phyloP scores from a whole-genome alignment of 2,113 vertebrate genomes.

The Sorex fumeus region DNA sequence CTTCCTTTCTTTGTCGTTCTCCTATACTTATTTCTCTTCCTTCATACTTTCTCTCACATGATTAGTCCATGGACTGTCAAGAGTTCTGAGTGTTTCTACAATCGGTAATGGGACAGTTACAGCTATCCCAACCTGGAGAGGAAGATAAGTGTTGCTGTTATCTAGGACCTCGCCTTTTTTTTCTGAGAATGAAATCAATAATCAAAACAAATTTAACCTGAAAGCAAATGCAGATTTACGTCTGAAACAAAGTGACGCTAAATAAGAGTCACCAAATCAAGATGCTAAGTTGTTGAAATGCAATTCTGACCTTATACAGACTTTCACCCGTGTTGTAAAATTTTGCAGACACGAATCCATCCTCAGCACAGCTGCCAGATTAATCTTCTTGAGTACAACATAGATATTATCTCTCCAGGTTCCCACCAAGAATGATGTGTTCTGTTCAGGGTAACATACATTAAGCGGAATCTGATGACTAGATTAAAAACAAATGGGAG shows the following conservation, averaged over 20 bases:
- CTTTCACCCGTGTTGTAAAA: background rate
- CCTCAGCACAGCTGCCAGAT: background rate
- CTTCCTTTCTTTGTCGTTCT: background rate
- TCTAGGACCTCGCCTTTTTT: background rate
- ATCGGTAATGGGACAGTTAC: background rate
- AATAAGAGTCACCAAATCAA: background rate
- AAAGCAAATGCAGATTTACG: background rate
- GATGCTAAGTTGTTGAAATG: background rate
- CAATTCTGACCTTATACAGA: slow-evolving; percentile 19
- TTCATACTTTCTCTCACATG: background rate
- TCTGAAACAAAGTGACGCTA: background rate
- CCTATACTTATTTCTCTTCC: background rate
- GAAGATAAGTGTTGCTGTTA: too few species aligned
- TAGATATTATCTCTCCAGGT: background rate
- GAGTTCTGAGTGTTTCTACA: background rate
- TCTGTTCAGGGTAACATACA: background rate
- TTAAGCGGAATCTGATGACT: background rate
- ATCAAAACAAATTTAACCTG: background rate
- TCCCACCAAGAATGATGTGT: background rate
- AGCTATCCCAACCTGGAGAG: background rate
- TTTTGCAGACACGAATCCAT: background rate
- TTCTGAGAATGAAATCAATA: background rate
- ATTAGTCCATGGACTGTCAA: background rate
- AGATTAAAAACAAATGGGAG: slow-evolving; percentile 24
- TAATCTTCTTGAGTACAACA: background rate